Evolutionary conservation across 37 sponge, comb jelly and placozoan genomes (phyloP).

Genomic region (Halichondria panicea): DNA sequence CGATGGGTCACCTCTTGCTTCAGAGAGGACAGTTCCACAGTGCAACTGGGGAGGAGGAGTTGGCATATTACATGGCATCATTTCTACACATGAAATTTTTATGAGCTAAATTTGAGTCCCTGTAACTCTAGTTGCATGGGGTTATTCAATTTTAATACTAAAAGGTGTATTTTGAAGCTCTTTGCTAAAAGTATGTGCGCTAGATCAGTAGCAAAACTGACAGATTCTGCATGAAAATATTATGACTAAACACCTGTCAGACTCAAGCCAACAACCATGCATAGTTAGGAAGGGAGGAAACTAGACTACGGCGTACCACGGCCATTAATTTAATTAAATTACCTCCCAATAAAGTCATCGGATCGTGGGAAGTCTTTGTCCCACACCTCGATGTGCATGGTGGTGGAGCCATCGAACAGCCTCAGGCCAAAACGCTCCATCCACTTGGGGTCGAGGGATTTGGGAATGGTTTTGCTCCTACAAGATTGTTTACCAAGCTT

Average conservation of each 20-base stretch:
- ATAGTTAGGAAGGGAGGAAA: too few relatives aligned
- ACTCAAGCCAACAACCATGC: too few relatives aligned
- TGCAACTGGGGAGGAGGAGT: constrained; percentile 38
- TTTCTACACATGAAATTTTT: background rate
- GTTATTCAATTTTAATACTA: too few relatives aligned
- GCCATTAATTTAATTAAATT: too few relatives aligned
- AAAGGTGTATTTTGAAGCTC: too few relatives aligned
- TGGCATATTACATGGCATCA: background rate
- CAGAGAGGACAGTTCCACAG: constrained; percentile 43
- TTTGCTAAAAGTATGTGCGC: too few relatives aligned
- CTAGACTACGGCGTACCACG: too few relatives aligned
- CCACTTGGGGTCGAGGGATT: constrained; percentile 81
- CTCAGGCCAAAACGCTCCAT: constrained; percentile 86
- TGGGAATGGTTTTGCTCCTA: constrained; percentile 59
- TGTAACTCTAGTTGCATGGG: too few relatives aligned
- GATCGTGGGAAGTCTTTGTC: constrained; percentile 73
- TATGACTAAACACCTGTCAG: too few relatives aligned
- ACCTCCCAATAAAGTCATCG: constrained; percentile 94
- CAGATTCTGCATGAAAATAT: too few relatives aligned
- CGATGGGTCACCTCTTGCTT: constrained; percentile 50
- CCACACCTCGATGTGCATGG: constrained; percentile 83
- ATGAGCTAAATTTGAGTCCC: too few relatives aligned
- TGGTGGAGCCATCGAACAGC: constrained; percentile 68
- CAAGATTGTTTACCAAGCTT: constrained; percentile 80
- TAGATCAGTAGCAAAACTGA: too few relatives aligned